Base-by-base conservation (phyloP, 2,113 vertebrate genomes). In the Bubo bubo region DNA sequence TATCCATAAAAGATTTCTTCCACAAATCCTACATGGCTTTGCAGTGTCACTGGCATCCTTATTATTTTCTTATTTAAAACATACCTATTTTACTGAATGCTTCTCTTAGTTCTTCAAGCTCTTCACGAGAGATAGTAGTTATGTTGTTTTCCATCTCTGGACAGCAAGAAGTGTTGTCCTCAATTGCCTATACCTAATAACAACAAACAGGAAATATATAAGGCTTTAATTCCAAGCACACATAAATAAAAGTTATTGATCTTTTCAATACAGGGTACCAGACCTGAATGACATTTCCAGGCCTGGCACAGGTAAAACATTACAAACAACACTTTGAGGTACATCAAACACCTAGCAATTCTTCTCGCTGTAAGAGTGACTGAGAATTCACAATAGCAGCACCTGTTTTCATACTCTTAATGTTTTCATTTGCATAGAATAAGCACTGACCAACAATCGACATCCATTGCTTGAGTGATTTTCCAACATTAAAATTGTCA, bases 71-170 rank as follows among this genome's bases (percentile, higher is more conserved):
- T 56, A 43, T 27, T 35, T 66, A 76, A 62, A 82, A 73, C 96
- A 64, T 96, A 99, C 99, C 99, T 70, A 99, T 99, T 98, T 99
- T 99, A 92, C 98, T 96, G 85, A 99, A 99, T 28, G 99, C 99
- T 86, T 99, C 99, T 89, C 98, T 98, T 39, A 99, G 98, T 5
- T 99, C 99, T 66, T 99, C 99, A 91, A 99, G 98, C 91, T 99
- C 99, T 49, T 99, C 99, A 86, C 98, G 96, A 82, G 99, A 98
- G 95, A 99, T 99, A 87, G 99, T 99, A 12, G 99, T 99, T 80
- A 99, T 64, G 12, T 98, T 98, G 91, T 98, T 98, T 95, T 98
- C 99, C 99, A 99, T 99, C 52, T 95, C 63, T 35, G 88, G n/a
- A 64, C 53, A 87, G 68, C 68, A 73, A 39, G 10, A 91, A 86